Evolutionary conservation across 2,888 invertebrate genomes (phyloP).

Genomic region (Bruchidius siliquastri): DNA sequence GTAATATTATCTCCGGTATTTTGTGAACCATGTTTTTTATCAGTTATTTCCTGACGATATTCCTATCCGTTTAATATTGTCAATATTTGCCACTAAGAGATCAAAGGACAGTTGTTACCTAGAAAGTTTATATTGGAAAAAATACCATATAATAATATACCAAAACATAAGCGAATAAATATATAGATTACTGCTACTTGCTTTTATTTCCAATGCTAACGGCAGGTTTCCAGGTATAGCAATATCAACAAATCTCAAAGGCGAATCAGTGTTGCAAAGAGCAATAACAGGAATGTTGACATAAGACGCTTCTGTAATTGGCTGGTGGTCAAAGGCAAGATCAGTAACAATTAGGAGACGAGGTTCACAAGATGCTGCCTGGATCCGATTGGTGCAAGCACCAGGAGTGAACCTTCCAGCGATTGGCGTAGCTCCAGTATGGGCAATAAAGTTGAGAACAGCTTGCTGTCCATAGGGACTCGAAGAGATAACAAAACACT

Average conservation of each 20-base stretch:
- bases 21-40: too few species aligned
- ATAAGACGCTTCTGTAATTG: conserved; percentile 97
- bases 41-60: too few species aligned
- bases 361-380: conserved; percentile 98
- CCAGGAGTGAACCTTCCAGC: conserved; percentile 98
- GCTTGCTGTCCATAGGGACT: conserved; percentile 94
- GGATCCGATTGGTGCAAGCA: conserved; percentile 56
- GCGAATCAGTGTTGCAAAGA: conserved; percentile 96
- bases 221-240: conserved; percentile 99
- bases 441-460: conserved; percentile 96
- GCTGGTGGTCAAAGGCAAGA: conserved; percentile 90
- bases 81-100: too few species aligned
- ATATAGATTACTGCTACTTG: too few species aligned
- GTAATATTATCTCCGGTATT: too few species aligned
- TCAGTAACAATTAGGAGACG: conserved; percentile 94
- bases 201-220: too few species aligned
- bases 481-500: conserved; percentile 96
- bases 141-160: too few species aligned
- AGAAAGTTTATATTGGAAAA: too few species aligned
- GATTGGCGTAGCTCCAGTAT: conserved; percentile 96
- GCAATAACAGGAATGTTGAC: conserved; percentile 99
- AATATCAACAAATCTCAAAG: conserved; percentile 94
- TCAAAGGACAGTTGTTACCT: too few species aligned
- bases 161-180: too few species aligned
- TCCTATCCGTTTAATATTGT: too few species aligned